Conservation (phyloP, 2,888 invertebrate genomes). For the Spisula solida region DNA sequence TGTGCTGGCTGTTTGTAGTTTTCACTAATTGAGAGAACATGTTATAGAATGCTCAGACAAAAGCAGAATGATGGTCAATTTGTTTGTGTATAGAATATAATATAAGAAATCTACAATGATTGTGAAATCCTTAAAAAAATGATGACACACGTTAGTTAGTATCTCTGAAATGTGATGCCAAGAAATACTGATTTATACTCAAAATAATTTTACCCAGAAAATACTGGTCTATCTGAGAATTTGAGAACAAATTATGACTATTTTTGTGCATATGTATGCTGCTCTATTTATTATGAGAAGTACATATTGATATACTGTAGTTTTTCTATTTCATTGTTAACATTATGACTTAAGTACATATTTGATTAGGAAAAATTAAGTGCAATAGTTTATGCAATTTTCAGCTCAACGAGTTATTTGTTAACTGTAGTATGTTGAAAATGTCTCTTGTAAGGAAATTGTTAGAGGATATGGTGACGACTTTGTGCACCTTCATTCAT, state of each 20-base stretch:
- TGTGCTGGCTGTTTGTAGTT: conserved; percentile 13
- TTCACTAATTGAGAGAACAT: neutral
- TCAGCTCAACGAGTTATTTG: neutral
- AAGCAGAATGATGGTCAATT: too few relatives aligned
- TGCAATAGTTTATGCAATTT: conserved; percentile 20
- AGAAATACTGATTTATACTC: neutral
- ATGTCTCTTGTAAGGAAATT: too few relatives aligned
- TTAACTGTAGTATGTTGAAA: too few relatives aligned
- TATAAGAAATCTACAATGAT: neutral
- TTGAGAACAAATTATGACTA: neutral
- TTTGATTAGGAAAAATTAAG: neutral
- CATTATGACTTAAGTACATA: neutral
- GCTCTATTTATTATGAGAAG: neutral
- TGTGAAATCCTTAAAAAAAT: neutral
- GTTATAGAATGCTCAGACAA: neutral
- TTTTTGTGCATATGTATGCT: neutral
- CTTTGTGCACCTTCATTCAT: neutral
- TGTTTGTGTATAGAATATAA: neutral
- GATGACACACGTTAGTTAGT: neutral
- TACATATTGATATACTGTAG: too few relatives aligned
- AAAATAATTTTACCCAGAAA: neutral
- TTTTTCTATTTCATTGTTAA: neutral
- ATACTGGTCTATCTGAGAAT: neutral
- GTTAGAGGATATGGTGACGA: neutral
- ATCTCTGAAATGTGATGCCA: neutral